These are phyloP conservation scores for Hycleus cichorii DNA, from an alignment of 1,140 invertebrate species.

Conservation along the genomic window DNA sequence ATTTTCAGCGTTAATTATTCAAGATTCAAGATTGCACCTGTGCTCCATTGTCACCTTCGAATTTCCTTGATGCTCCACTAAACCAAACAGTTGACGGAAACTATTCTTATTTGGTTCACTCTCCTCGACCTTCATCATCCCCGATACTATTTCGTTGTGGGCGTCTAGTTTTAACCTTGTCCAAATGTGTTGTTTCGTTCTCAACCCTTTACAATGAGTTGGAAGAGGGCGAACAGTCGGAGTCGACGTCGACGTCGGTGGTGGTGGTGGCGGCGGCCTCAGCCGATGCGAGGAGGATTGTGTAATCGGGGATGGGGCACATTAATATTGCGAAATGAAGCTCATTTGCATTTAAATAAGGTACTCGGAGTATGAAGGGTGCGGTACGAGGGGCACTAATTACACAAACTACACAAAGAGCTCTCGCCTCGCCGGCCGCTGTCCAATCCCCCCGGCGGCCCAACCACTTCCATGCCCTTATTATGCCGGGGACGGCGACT, in stretches of 20 bases:
- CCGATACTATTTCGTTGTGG: too few relatives aligned
- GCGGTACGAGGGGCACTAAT: constrained; percentile 39
- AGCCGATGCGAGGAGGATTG: not conserved
- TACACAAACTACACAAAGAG: constrained; percentile 45
- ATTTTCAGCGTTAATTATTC: too few relatives aligned
- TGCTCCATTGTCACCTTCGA: too few relatives aligned
- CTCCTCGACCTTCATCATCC: too few relatives aligned
- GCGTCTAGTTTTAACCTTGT: constrained; percentile 1
- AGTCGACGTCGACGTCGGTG: constrained; percentile 22
- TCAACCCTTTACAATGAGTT: constrained; percentile 5
- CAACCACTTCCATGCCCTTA: constrained; percentile 23
- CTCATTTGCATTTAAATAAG: constrained; percentile 84
- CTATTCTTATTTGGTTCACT: too few relatives aligned
- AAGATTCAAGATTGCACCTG: too few relatives aligned
- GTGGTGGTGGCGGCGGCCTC: constrained; percentile 17
- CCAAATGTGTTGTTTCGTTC: constrained; percentile 4
- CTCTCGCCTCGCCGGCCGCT: constrained; percentile 40
- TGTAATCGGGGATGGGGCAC: constrained; percentile 49
- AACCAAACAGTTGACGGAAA: too few relatives aligned
- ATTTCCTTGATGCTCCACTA: too few relatives aligned
- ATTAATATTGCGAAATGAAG: constrained; percentile 82
- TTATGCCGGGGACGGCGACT: constrained; percentile 27
- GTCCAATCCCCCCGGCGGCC: constrained; percentile 29
- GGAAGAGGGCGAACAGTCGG: constrained; percentile 13
- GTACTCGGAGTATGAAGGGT: constrained; percentile 46